phyloP scores from a whole-genome alignment of 2,113 vertebrate genomes.

The Regulus satrapa region DNA sequence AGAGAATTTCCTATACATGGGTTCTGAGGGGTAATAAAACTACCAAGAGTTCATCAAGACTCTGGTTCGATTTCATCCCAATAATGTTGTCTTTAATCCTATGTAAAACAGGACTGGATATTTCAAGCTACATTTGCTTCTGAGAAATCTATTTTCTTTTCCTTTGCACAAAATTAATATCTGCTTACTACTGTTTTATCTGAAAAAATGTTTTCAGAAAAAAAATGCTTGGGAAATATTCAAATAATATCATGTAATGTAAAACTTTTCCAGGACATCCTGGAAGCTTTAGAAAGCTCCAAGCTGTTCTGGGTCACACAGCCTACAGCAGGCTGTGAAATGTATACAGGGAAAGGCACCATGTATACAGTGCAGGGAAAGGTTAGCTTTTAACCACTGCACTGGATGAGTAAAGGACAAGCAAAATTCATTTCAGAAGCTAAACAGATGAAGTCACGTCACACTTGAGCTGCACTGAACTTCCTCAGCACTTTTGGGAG shows the following conservation, averaged over 20 bases:
- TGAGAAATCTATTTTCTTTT: neutral
- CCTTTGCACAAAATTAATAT: neutral
- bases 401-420: neutral
- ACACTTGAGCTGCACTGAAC: neutral
- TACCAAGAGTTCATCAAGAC: neutral
- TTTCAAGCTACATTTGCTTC: neutral
- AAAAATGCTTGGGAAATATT: neutral
- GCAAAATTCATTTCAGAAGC: neutral
- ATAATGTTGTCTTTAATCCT: neutral
- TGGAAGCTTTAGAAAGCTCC: neutral
- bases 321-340: neutral
- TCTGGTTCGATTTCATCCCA: neutral
- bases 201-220: neutral
- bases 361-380: neutral
- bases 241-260: neutral
- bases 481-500: neutral
- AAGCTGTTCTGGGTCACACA: neutral
- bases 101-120: neutral
- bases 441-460: neutral
- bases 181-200: neutral
- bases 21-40: neutral
- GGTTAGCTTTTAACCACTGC: neutral
- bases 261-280: neutral
- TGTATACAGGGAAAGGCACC: neutral
- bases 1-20: accelerated